Conservation (phyloP, 1,140 invertebrate species). For the Venturia canescens region DNA sequence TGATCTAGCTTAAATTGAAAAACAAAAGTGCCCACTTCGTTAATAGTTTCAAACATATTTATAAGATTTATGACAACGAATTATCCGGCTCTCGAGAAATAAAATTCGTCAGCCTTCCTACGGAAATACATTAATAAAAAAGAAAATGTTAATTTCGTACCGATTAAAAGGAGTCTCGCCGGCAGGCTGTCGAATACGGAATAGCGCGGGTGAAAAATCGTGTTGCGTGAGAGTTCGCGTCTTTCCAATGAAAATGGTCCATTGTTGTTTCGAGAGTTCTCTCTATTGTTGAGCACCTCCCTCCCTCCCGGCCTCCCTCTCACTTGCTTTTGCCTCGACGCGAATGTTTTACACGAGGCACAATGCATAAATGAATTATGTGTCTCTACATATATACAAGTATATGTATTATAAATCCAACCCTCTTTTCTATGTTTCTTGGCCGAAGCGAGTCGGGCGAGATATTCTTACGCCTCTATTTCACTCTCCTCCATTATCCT, state of each 20-base stretch:
- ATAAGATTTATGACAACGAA: too few relatives aligned
- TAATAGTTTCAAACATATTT: too few relatives aligned
- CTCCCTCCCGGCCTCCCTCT: too few relatives aligned
- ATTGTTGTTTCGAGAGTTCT: slow-evolving; percentile 23
- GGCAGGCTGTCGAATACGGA: neutral
- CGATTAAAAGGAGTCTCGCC: slow-evolving; percentile 1
- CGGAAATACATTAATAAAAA: too few relatives aligned
- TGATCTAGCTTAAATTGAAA: too few relatives aligned
- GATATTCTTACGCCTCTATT: slow-evolving; percentile 36
- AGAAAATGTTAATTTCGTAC: neutral
- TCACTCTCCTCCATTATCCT: slow-evolving; percentile 34
- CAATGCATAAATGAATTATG: slow-evolving; percentile 57
- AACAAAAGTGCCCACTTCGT: too few relatives aligned
- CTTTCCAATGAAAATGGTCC: slow-evolving; percentile 42
- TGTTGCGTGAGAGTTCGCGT: slow-evolving; percentile 47
- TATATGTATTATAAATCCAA: neutral
- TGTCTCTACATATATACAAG: slow-evolving; percentile 24
- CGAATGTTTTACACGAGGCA: slow-evolving; percentile 15
- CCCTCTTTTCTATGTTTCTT: slow-evolving; percentile 43
- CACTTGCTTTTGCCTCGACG: slow-evolving; percentile 8
- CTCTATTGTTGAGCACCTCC: slow-evolving; percentile 42
- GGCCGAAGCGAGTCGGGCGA: neutral
- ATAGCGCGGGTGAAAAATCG: slow-evolving; percentile 20
- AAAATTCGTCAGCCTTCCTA: too few relatives aligned
- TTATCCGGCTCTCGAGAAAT: too few relatives aligned